Conservation (phyloP, 2,113 vertebrate species). For the Stictonetta naevosa region DNA sequence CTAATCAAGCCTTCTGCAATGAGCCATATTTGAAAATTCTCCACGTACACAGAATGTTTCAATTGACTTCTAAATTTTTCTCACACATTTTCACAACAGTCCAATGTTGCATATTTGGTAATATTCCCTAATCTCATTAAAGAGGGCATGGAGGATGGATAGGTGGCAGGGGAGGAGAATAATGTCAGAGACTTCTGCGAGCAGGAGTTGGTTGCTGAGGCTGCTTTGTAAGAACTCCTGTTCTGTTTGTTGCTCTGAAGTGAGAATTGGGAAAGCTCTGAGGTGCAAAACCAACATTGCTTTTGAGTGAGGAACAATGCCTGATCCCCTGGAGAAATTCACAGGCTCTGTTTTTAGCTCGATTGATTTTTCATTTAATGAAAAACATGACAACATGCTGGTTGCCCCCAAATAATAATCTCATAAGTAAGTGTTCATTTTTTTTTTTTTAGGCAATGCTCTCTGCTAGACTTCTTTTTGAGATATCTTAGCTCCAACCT, state of each 20-base stretch:
- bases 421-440: not conserved
- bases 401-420: not conserved
- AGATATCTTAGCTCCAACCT: not conserved
- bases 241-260: not conserved
- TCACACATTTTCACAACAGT: conserved; percentile 35
- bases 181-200: not conserved
- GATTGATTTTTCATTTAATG: conserved; percentile 46
- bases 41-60: conserved; percentile 29
- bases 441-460: conserved; percentile 28
- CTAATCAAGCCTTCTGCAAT: conserved; percentile 73
- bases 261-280: conserved; percentile 37
- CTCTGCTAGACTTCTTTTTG: conserved; percentile 2
- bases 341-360: not conserved
- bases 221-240: not conserved
- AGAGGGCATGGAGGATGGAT: conserved; percentile 10
- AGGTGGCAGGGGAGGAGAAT: not conserved
- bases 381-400: not conserved
- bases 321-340: conserved; percentile 26
- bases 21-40: conserved; percentile 71
- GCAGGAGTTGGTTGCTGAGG: not conserved
- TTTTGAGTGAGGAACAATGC: not conserved
- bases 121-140: conserved; percentile 70
- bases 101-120: conserved; percentile 57
- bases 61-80: conserved; percentile 17
- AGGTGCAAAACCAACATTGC: not conserved